These are phyloP conservation scores for Pseudorhiza aurosa DNA, from an alignment of 30 jellyfish, hydroid and myxozoan species.

Conservation along the genomic window DNA sequence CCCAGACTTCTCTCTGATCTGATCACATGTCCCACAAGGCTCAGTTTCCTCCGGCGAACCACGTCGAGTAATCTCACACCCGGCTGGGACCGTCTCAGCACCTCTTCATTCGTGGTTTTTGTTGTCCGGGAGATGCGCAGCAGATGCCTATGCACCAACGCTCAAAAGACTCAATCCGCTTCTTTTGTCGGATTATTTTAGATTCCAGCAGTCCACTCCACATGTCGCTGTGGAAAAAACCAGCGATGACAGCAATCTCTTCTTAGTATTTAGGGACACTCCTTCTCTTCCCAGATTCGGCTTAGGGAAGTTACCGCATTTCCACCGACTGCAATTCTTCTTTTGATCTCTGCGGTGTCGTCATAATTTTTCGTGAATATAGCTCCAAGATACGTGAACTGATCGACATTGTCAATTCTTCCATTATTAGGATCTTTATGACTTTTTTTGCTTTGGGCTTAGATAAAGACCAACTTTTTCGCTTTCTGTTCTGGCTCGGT, in stretches of 20 bases:
- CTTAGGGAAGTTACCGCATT: too few species aligned
- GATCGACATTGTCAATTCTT: background rate
- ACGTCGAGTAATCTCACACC: background rate
- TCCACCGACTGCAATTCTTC: background rate
- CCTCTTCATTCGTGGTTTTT: background rate
- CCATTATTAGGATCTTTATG: too few species aligned
- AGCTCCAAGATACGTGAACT: background rate
- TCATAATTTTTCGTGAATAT: background rate
- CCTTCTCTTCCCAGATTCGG: too few species aligned
- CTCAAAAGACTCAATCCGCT: conserved; percentile 4
- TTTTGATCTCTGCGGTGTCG: background rate
- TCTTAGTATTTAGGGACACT: too few species aligned
- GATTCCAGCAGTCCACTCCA: conserved; percentile 4
- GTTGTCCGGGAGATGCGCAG: background rate
- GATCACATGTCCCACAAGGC: background rate
- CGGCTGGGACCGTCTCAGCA: background rate
- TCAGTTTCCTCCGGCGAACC: background rate
- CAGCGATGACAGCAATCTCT: background rate
- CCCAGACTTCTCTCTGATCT: background rate
- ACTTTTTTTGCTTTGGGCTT: background rate
- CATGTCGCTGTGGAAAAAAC: conserved; percentile 3
- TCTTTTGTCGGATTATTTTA: background rate
- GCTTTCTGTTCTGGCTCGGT: background rate
- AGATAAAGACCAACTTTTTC: background rate
- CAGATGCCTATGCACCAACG: background rate